Evolutionary conservation across 2,797 vertebrate genomes (phyloP).

Genomic region (Danio jaintianensis): DNA sequence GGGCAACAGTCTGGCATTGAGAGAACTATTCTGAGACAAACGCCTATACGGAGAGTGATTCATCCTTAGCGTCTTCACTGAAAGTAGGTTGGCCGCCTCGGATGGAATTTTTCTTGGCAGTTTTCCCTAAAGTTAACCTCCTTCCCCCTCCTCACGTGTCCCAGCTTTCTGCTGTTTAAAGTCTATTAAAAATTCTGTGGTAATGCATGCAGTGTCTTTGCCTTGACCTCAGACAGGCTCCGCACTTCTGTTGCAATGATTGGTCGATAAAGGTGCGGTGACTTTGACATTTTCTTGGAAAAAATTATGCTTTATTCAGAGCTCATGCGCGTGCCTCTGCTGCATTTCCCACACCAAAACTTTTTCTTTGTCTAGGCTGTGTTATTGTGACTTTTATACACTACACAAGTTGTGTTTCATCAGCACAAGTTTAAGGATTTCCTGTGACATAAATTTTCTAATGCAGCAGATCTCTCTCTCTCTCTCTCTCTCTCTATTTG

Average conservation of each 20-base stretch:
- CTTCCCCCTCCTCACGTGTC: constrained; percentile 51
- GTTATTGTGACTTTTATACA: constrained; percentile 3
- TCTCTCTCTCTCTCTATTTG: constrained; percentile 3
- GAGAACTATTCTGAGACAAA: constrained; percentile 62
- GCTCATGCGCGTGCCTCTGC: neutral
- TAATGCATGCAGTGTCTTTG: constrained; percentile 74
- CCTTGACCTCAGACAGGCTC: constrained; percentile 57
- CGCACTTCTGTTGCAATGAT: constrained; percentile 48
- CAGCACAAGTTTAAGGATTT: constrained; percentile 16
- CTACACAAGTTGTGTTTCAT: constrained; percentile 16
- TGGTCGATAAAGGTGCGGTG: constrained; percentile 46
- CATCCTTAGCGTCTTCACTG: constrained; percentile 75
- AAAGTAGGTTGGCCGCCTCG: constrained; percentile 72
- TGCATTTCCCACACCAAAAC: constrained; percentile 1
- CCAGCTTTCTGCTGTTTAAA: constrained; percentile 63
- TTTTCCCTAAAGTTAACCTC: constrained; percentile 68
- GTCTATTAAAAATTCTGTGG: constrained; percentile 54
- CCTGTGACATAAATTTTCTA: constrained; percentile 8
- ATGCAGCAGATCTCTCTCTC: constrained; percentile 21
- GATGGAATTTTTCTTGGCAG: constrained; percentile 78
- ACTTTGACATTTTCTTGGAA: constrained; percentile 46
- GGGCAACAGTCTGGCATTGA: constrained; percentile 42
- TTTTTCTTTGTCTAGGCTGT: neutral
- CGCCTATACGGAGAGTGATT: constrained; percentile 70
- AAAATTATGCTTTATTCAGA: constrained; percentile 10